Conservation (phyloP, 2,113 vertebrate genomes). For the Neogale vison region DNA sequence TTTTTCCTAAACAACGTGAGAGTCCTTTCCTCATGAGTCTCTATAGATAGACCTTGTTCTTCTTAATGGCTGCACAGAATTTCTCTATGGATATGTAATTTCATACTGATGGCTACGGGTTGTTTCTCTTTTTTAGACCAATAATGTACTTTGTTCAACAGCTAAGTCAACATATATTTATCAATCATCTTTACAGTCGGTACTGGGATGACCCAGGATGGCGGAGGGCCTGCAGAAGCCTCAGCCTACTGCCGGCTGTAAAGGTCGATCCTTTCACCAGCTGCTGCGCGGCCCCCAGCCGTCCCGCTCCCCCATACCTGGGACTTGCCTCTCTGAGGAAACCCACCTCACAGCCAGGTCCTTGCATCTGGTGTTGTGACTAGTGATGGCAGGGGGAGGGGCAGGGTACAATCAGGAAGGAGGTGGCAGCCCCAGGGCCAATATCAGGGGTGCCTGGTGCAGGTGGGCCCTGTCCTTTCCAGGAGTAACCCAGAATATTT, state of each 20-base stretch:
- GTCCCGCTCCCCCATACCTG: not conserved
- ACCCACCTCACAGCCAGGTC: not conserved
- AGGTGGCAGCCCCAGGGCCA: not conserved
- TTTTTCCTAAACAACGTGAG: not conserved
- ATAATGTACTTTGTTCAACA: not conserved
- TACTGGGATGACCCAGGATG: not conserved
- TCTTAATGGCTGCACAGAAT: not conserved
- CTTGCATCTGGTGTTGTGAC: not conserved
- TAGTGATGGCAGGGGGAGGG: not conserved
- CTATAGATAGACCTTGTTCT: not conserved
- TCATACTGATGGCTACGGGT: not conserved
- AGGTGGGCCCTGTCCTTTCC: not conserved
- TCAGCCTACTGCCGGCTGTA: not conserved
- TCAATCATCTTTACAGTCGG: not conserved
- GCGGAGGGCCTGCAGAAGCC: not conserved
- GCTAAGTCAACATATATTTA: not conserved
- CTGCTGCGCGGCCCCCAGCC: not conserved
- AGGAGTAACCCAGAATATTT: not conserved
- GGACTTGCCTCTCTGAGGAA: not conserved
- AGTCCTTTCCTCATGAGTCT: not conserved
- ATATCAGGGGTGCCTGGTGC: not conserved
- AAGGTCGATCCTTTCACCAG: not conserved
- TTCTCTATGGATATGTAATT: not conserved
- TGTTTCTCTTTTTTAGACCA: slow-evolving; percentile 21
- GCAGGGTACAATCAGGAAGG: not conserved